Evolutionary conservation across 1,140 invertebrate species (phyloP), one percentile per base, ranked within the genome.

Genomic region (Dendrolimus punctatus): DNA sequence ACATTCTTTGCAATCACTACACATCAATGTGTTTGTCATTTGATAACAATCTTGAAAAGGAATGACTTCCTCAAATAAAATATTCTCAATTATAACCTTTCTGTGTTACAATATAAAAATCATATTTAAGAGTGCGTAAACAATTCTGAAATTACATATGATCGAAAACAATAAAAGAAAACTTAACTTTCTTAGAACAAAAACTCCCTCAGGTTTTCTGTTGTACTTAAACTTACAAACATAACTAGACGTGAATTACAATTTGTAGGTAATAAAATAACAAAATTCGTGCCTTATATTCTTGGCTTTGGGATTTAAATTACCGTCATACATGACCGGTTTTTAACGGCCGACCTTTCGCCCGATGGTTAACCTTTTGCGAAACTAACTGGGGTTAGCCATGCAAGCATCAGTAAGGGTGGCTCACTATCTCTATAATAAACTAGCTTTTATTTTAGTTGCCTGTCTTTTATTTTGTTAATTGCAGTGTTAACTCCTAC

Each of bases 341-440:
- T 64, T 60, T 60, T 58, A 58, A 59, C 54, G 56, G 62, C 45
- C 54, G 60, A 63, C 65, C 68, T 71, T 68, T 63, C 51, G 41
- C 43, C 56, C 42, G 49, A 58, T 56, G 58, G 46, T 67, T 63
- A 64, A 64, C 61, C 58, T 67, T 62, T 60, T 42, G 58, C 52
- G 46, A 60, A 63, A 60, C 58, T 53, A 41, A 23, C 51, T 49
- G 47, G 62, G 58, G 62, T 58, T 40, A 41, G 57, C 47, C 53
- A 57, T 51, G 46, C 49, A 44, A 49, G 38, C 48, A 42, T 23
- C 23, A 2, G 7, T 39, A 41, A 50, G 39, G 49, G 49, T 41
- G 40, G 40, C 37, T 40, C 39, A 41, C 5, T 23, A 23, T 23
- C 23, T 23, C 23, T 23, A 3, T 23, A 23, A 23, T 23, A 23